Evolutionary conservation across 1,140 invertebrate genomes (phyloP).

Genomic region (Chironomus striatipennis): DNA sequence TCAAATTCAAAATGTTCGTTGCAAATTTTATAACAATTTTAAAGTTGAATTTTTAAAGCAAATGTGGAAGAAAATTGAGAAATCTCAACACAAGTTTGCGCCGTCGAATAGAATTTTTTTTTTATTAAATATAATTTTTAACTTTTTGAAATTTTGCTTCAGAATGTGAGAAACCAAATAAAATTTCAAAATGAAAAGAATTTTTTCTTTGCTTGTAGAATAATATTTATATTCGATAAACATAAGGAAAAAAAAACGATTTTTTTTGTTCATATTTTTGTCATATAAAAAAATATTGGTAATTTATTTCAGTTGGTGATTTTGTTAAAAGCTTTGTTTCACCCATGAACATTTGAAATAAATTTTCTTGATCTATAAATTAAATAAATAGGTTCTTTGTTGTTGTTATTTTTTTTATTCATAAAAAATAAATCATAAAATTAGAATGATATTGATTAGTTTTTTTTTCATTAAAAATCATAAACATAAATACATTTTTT

Average conservation of each 20-base stretch:
- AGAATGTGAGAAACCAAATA: slow-evolving; percentile 8
- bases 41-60: too few species aligned
- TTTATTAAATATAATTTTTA: too few species aligned
- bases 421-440: neutral
- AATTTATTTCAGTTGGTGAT: slow-evolving; percentile 19
- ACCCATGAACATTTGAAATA: neutral
- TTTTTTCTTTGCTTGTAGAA: neutral
- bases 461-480: neutral
- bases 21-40: too few species aligned
- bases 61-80: too few species aligned
- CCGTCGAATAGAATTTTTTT: too few species aligned
- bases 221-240: neutral
- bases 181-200: slow-evolving; percentile 9
- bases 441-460: neutral
- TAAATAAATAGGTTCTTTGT: too few species aligned
- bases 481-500: neutral
- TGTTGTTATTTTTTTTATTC: neutral
- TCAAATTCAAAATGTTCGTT: too few species aligned
- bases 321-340: slow-evolving; percentile 23
- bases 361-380: too few species aligned
- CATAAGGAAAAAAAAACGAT: neutral
- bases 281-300: slow-evolving; percentile 23
- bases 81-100: too few species aligned
- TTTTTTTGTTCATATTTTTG: slow-evolving; percentile 19
- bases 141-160: neutral